Base-by-base conservation (phyloP, 2,888 invertebrate species). In the Polyommatus iphigenia region DNA sequence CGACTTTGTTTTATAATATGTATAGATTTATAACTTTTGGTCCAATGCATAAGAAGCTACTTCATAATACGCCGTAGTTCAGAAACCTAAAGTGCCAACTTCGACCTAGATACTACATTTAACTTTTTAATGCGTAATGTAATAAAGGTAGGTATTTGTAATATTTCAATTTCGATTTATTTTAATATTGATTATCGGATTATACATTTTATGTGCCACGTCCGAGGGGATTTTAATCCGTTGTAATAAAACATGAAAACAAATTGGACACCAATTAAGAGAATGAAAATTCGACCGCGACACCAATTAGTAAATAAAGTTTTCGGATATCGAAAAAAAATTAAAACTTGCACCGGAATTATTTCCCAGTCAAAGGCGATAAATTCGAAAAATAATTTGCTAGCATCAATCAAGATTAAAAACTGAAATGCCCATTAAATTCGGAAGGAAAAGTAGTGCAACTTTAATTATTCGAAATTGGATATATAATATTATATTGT, bases 201-300 rank as follows among this genome's bases (percentile, higher is more conserved):
- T 75, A 75, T 29, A 75, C 18, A 20, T 75, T 75, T 54, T 20
- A 15, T 75, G 41, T 24, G 24, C 24, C 50, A 50, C 54, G 67
- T 29, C 46, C 18, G 54, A 54, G 29, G 54, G 73, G 29, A 54
- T 24, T 75, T 75, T 54, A 75, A 75, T 75, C 75, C 32, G 78
- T 77, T 77, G 77, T 77, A 78, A 78, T 76, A 78, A 78, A 77
- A 75, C 75, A 75, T 32, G 71, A 71, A 75, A 78, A 78, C 72
- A 78, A 78, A 78, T 77, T 77, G 77, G 77, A 77, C 72, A 72
- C 77, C 77, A 72, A 72, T 77, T 77, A 77, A 72, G 77, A 36
- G 72, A 77, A 77, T 72, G 71, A 71, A 77, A 77, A 77, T 57
- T 77, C 54, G 71, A 77, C 72, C 72, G 77, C 57, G 36, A 57